Evolutionary conservation across 2,888 invertebrate species (phyloP).

Genomic region (Horisme vitalbata): DNA sequence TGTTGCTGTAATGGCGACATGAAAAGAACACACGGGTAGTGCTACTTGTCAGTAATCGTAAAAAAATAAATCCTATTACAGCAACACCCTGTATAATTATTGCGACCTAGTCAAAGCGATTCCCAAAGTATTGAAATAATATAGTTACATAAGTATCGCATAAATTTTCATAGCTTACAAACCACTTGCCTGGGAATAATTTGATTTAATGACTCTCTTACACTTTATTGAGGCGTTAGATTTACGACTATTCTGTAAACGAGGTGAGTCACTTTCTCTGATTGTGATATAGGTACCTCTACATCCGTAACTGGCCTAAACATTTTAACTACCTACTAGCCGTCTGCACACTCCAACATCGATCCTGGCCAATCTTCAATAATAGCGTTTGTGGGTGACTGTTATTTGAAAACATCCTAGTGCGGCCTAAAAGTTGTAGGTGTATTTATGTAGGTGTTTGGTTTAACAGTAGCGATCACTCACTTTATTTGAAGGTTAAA

Average conservation of each 20-base stretch:
- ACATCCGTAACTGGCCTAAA: conserved; percentile 10
- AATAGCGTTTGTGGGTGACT: conserved; percentile 7
- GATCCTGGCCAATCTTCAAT: not conserved
- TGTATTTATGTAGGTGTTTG: too few species aligned
- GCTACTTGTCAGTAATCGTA: too few species aligned
- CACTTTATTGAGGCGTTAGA: conserved; percentile 9
- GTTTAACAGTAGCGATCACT: too few species aligned
- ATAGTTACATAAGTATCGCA: not conserved
- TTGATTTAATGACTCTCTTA: conserved; percentile 3
- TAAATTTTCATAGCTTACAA: conserved; percentile 5
- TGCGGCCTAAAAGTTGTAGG: not conserved
- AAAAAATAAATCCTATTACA: too few species aligned
- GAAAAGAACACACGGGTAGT: too few species aligned
- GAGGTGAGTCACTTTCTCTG: conserved; percentile 10
- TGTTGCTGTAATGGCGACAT: too few species aligned
- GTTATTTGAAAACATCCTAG: conserved; percentile 8
- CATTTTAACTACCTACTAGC: not conserved
- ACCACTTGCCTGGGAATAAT: not conserved
- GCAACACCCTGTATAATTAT: too few species aligned
- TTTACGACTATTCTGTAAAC: conserved; percentile 5
- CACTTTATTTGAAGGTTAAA: too few species aligned
- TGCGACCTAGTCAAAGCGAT: too few species aligned
- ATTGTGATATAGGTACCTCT: too few species aligned
- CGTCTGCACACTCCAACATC: not conserved
- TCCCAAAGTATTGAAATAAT: too few species aligned